Conservation (phyloP, 2,797 vertebrate species). For the Poeciliopsis presidionis region DNA sequence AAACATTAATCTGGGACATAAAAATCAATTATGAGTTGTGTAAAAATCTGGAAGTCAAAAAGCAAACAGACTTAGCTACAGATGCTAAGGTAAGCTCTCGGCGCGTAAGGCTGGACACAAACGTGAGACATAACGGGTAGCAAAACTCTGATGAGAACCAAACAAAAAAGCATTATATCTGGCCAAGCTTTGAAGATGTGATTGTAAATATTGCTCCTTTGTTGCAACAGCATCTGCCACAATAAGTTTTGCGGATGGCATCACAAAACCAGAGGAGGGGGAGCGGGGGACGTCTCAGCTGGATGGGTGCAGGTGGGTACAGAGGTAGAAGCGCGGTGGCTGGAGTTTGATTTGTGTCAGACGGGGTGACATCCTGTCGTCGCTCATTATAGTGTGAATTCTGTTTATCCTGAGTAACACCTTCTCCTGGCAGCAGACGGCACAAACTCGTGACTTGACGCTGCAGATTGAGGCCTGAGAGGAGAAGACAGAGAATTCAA, state of each 20-base stretch:
- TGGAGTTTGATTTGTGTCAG: constrained; percentile 67
- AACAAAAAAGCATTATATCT: constrained; percentile 11
- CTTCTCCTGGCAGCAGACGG: constrained; percentile 51
- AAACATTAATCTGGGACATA: constrained; percentile 54
- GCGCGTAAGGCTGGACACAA: constrained; percentile 14
- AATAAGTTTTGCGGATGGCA: constrained; percentile 46
- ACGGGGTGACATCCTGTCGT: constrained; percentile 59
- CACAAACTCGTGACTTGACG: constrained; percentile 42
- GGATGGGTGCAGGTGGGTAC: constrained; percentile 74
- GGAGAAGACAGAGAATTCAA: constrained; percentile 11
- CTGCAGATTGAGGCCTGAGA: constrained; percentile 33
- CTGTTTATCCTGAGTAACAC: constrained; percentile 54
- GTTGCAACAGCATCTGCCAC: constrained; percentile 46
- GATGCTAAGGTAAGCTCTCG: constrained; percentile 36
- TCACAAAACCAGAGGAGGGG: constrained; percentile 36
- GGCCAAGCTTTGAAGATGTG: not conserved
- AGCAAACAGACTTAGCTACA: constrained; percentile 61
- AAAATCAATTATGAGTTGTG: constrained; percentile 58
- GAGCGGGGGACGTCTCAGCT: constrained; percentile 63
- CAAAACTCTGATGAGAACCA: constrained; percentile 8
- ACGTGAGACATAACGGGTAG: constrained; percentile 20
- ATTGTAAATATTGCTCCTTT: constrained; percentile 21
- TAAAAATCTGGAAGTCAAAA: constrained; percentile 60
- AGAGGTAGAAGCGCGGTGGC: constrained; percentile 43
- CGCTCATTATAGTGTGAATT: constrained; percentile 75